These are phyloP conservation scores for Emydocephalus ijimae DNA, from an alignment of 2,113 vertebrate species.

Conservation along the genomic window DNA sequence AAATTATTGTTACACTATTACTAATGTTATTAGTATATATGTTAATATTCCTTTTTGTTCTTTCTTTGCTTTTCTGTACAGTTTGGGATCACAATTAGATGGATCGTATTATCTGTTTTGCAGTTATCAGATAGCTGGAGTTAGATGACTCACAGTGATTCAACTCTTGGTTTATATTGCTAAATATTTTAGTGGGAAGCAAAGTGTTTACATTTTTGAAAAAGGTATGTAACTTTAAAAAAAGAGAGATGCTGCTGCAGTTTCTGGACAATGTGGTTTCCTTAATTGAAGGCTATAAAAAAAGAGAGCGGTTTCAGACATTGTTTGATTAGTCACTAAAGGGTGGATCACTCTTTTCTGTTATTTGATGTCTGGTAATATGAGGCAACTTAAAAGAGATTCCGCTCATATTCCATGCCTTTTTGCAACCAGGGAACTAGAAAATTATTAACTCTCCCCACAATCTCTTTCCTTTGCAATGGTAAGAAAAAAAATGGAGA, in stretches of 20 bases:
- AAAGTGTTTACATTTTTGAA: slow-evolving; percentile 44
- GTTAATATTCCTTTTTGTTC: too few species aligned
- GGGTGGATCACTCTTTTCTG: slow-evolving; percentile 67
- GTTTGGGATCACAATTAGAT: neutral
- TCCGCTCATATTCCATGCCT: slow-evolving; percentile 52
- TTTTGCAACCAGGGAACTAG: slow-evolving; percentile 53
- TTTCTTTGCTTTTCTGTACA: too few species aligned
- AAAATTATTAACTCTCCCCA: slow-evolving; percentile 55
- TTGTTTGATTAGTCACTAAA: slow-evolving; percentile 73
- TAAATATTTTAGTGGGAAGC: slow-evolving; percentile 56
- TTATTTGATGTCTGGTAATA: slow-evolving; percentile 74
- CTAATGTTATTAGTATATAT: too few species aligned
- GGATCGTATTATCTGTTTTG: neutral
- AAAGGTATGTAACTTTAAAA: slow-evolving; percentile 45
- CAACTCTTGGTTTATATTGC: slow-evolving; percentile 52
- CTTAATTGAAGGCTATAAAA: slow-evolving; percentile 75
- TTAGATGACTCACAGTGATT: slow-evolving; percentile 63
- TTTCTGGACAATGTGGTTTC: slow-evolving; percentile 80
- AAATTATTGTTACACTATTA: too few species aligned
- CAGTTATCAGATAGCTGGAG: slow-evolving; percentile 42
- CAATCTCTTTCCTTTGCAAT: slow-evolving; percentile 45
- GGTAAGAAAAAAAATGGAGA: slow-evolving; percentile 48
- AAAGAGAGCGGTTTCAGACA: slow-evolving; percentile 71
- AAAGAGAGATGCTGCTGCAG: slow-evolving; percentile 65
- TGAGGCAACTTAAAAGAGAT: slow-evolving; percentile 66